Evolutionary conservation across 1,140 invertebrate genomes (phyloP), one percentile per base, ranked within the genome.

Genomic region (Trichonephila inaurata): DNA sequence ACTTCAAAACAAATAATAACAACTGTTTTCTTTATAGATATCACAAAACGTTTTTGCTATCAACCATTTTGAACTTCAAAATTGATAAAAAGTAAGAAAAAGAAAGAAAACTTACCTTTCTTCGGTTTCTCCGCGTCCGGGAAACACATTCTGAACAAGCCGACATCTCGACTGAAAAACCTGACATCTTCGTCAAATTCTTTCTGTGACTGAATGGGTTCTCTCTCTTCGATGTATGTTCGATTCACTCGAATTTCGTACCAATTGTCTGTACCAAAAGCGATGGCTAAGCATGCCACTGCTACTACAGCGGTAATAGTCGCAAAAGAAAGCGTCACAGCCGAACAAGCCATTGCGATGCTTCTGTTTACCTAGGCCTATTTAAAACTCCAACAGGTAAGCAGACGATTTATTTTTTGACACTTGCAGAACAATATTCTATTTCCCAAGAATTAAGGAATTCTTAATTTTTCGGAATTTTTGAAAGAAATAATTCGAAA

Each of bases 251-350:
- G 98, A 95, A 98, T 98, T 96, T 98, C 98, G 95, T 98, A 96
- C 98, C 98, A 99, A 96, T 99, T 99, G 96, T 99, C 98, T 95
- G 98, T 99, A 95, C 98, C 98, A 96, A 99, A 99, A 94, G 98
- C 98, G 95, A 99, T 99, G 94, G 98, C 97, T 95, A 99, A 97
- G 95, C 99, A 96, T 86, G 98, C 98, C 95, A 98, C 98, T 94
- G 98, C 98, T 95, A 99, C 97, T 95, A 99, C 98, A 95, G 98
- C 98, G 95, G 98, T 97, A 96, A 99, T 98, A 95, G 98, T 99
- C 94, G 98, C 98, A 96, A 99, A 97, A 95, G 98, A 98, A 95
- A 99, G 96, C 95, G 98, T 99, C 95, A 99, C 98, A 95, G 98
- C 98, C 95, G 98, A 98, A 97, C 98, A 99, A 96, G 98, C 98